phyloP scores from a whole-genome alignment of 2,113 vertebrate species.

The Sprattus sprattus region DNA sequence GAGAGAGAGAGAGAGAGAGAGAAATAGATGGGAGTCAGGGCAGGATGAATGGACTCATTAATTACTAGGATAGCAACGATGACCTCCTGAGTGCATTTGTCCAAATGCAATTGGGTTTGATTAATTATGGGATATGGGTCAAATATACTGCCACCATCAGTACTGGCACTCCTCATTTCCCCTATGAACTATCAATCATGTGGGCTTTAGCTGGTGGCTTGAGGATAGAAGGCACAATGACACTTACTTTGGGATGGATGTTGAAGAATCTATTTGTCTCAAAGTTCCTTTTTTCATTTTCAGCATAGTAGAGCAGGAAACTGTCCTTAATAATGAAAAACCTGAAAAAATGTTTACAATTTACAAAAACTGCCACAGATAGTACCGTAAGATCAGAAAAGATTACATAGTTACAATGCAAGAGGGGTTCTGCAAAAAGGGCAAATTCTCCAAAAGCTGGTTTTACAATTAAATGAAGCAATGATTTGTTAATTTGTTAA shows the following conservation, averaged over 20 bases:
- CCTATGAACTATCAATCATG: neutral
- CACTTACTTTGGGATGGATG: slow-evolving; percentile 93
- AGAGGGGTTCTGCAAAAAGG: neutral
- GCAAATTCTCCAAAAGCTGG: neutral
- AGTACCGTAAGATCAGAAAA: neutral
- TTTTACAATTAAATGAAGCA: neutral
- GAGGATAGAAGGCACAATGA: neutral
- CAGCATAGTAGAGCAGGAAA: slow-evolving; percentile 94
- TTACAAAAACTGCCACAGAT: neutral
- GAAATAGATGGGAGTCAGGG: neutral
- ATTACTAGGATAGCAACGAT: neutral
- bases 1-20: neutral
- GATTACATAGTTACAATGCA: neutral
- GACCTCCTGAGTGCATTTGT: neutral
- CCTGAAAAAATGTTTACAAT: slow-evolving; percentile 58
- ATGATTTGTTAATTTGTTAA: no score
- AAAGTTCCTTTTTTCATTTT: slow-evolving; percentile 90
- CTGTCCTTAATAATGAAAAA: slow-evolving; percentile 99
- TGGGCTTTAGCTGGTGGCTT: neutral
- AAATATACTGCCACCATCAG: neutral
- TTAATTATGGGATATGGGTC: slow-evolving; percentile 16
- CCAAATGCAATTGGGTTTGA: slow-evolving; percentile 11
- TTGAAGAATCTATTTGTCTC: slow-evolving; percentile 93
- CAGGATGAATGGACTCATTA: neutral
- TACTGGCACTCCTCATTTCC: neutral